Evolutionary conservation across 2,797 vertebrate genomes (phyloP).

Genomic region (Steatocranus sp.): DNA sequence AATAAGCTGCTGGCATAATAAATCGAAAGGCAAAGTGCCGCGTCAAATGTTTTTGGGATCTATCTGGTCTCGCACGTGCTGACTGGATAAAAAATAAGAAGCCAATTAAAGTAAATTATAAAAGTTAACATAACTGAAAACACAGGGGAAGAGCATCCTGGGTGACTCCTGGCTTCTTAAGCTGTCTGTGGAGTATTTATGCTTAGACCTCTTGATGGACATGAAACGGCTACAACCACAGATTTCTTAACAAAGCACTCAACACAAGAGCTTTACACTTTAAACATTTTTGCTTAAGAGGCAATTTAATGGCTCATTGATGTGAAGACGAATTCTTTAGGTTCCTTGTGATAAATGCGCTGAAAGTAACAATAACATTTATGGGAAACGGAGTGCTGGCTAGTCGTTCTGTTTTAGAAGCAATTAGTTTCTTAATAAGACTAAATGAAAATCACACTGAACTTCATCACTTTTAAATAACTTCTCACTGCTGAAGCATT

Average conservation of each 20-base stretch:
- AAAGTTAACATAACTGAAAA: neutral
- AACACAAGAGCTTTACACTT: constrained; percentile 1
- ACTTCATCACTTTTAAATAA: neutral
- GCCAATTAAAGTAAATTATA: neutral
- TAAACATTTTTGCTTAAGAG: constrained; percentile 42
- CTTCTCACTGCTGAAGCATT: constrained; percentile 23
- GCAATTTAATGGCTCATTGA: constrained; percentile 75
- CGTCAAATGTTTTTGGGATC: neutral
- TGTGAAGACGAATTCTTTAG: constrained; percentile 59
- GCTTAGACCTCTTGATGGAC: neutral
- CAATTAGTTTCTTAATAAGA: constrained; percentile 23
- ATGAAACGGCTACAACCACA: neutral
- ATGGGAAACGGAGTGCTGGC: constrained; percentile 16
- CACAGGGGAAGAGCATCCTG: neutral
- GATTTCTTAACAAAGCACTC: constrained; percentile 1
- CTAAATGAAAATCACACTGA: neutral
- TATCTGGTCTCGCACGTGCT: neutral
- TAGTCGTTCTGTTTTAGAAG: constrained; percentile 3
- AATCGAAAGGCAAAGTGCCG: neutral
- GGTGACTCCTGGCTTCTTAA: neutral
- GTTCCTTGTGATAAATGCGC: constrained; percentile 50
- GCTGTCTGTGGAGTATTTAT: neutral
- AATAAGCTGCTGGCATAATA: neutral
- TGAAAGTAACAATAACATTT: constrained; percentile 55
- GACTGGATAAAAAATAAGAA: neutral